phyloP scores from a whole-genome alignment of 2,888 invertebrate genomes.

The Prenolepis imparis region DNA sequence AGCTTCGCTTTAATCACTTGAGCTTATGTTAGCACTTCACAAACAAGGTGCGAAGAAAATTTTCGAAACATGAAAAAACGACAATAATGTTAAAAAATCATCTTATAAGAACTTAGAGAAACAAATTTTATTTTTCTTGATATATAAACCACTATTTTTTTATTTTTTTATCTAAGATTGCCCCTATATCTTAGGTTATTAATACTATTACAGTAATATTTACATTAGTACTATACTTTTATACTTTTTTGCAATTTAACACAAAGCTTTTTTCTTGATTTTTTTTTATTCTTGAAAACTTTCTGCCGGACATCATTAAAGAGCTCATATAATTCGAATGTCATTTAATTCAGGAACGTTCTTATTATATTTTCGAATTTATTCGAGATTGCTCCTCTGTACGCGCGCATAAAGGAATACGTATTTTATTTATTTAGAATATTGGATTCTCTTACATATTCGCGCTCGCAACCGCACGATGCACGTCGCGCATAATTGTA shows the following conservation, averaged over 20 bases:
- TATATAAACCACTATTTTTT: not conserved
- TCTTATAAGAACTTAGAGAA: not conserved
- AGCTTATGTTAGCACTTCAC: not conserved
- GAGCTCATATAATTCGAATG: not conserved
- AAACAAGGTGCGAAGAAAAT: not conserved
- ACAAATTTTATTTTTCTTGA: not conserved
- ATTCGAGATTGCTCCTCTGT: not conserved
- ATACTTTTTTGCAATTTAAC: too few relatives aligned
- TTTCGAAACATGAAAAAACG: not conserved
- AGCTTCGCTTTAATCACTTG: not conserved
- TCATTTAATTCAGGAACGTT: not conserved
- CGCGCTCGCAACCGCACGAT: not conserved
- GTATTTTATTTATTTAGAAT: not conserved
- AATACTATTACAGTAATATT: not conserved
- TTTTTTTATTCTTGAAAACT: too few relatives aligned
- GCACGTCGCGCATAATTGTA: constrained; percentile 41
- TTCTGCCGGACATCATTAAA: not conserved
- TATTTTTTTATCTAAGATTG: not conserved
- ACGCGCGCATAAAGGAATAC: not conserved
- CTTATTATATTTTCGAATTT: not conserved
- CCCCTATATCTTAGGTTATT: not conserved
- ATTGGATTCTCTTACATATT: not conserved
- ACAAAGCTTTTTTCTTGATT: too few relatives aligned
- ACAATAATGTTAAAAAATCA: not conserved
- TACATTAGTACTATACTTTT: not conserved